Conservation (phyloP, 2,113 vertebrate genomes). For the Tupaia chinensis region DNA sequence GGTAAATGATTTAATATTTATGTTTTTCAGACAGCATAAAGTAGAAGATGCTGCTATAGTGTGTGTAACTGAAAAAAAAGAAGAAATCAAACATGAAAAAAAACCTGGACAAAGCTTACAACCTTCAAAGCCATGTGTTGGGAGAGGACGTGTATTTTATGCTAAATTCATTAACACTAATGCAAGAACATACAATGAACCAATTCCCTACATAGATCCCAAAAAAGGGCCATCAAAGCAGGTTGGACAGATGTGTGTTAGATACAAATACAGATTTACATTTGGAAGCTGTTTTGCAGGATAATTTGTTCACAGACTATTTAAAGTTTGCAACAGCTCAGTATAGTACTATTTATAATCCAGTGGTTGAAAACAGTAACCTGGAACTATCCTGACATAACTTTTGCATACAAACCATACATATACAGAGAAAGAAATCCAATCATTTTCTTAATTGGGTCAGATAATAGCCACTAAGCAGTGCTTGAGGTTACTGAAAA, state of each 20-base stretch:
- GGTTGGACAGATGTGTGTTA: constrained; percentile 74
- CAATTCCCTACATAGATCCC: constrained; percentile 77
- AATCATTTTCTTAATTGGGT: background rate
- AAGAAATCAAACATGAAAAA: constrained; percentile 57
- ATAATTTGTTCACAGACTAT: constrained; percentile 45
- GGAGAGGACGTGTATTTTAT: constrained; percentile 80
- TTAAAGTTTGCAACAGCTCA: constrained; percentile 33
- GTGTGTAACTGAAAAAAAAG: constrained; percentile 69
- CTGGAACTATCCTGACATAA: background rate
- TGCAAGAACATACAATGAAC: constrained; percentile 84
- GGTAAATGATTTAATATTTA: constrained; percentile 59
- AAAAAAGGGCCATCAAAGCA: constrained; percentile 69
- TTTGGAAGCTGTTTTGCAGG: background rate
- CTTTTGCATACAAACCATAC: background rate
- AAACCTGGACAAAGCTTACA: constrained; percentile 30
- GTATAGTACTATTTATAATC: constrained; percentile 10
- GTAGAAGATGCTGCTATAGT: constrained; percentile 80
- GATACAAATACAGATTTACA: constrained; percentile 50
- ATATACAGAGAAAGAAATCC: background rate
- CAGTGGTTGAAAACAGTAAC: constrained; percentile 41
- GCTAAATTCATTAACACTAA: constrained; percentile 85
- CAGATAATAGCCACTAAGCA: background rate
- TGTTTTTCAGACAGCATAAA: constrained; percentile 84
- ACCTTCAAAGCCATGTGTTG: background rate
- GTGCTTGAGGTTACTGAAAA: background rate